These are phyloP conservation scores for Bibio marci DNA, from an alignment of 2,888 invertebrate genomes.

Conservation along the genomic window DNA sequence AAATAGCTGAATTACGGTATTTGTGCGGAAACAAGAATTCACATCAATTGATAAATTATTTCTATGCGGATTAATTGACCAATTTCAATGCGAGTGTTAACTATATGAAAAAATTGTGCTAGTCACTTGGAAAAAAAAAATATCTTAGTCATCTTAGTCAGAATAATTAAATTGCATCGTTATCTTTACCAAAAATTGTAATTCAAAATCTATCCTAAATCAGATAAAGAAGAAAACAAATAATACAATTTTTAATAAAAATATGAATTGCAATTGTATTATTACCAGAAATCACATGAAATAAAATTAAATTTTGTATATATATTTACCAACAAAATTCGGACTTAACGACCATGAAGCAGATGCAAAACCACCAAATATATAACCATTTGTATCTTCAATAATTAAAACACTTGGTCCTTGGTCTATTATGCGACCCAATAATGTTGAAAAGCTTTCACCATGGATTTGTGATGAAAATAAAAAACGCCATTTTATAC, in stretches of 20 bases:
- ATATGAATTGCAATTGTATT: neutral
- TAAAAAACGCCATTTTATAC: slow-evolving; percentile 69
- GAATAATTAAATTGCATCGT: neutral
- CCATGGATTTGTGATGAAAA: slow-evolving; percentile 79
- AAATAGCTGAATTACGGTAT: too few species aligned
- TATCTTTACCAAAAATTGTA: slow-evolving; percentile 4
- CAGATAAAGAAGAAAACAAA: slow-evolving; percentile 2
- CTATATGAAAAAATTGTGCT: too few species aligned
- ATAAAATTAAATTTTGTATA: too few species aligned
- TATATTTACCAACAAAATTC: slow-evolving; percentile 46
- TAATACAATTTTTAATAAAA: neutral
- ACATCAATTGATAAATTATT: too few species aligned
- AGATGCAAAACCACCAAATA: slow-evolving; percentile 83
- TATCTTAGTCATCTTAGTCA: too few species aligned
- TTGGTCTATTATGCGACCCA: slow-evolving; percentile 55
- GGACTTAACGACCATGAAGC: slow-evolving; percentile 59
- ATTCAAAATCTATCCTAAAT: neutral
- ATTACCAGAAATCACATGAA: neutral
- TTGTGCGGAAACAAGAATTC: too few species aligned
- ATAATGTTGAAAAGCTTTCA: slow-evolving; percentile 72
- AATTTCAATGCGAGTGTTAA: too few species aligned
- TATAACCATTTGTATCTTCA: slow-evolving; percentile 61
- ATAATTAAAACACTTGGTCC: slow-evolving; percentile 71
- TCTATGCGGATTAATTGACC: too few species aligned
- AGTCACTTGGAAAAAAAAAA: too few species aligned